A percentile compares a stretch with the other conserved stretches of the same genome.
These are phyloP conservation scores for Prunella fulvescens DNA, from an alignment of 2,113 vertebrate species.

Conservation along the genomic window DNA sequence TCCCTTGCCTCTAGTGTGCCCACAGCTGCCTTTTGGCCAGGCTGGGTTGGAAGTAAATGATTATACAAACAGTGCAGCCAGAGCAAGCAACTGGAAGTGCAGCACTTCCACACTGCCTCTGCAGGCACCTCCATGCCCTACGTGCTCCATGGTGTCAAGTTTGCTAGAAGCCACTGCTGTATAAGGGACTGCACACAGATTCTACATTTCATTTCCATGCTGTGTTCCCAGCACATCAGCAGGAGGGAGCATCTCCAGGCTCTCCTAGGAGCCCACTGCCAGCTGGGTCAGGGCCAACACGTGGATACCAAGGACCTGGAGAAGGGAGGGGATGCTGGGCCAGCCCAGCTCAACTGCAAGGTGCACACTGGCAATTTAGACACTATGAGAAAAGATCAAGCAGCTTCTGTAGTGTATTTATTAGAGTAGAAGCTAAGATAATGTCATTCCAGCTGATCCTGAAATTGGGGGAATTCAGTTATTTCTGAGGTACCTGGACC, in stretches of 20 bases:
- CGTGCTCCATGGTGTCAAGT: not conserved
- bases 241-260: not conserved
- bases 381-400: not conserved
- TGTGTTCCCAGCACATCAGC: not conserved
- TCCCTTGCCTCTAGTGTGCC: too few relatives aligned
- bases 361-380: not conserved
- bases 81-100: not conserved
- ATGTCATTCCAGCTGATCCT: not conserved
- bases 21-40: not conserved
- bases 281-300: not conserved
- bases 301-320: not conserved
- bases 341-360: not conserved
- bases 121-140: not conserved
- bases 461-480: not conserved
- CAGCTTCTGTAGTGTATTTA: not conserved
- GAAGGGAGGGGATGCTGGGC: not conserved
- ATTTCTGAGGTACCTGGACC: not conserved
- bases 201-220: accelerated
- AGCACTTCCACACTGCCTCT: not conserved
- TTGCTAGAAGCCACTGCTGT: not conserved
- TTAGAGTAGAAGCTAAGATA: not conserved
- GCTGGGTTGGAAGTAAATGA: not conserved
- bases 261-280: not conserved
- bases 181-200: not conserved
- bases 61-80: not conserved